phyloP scores from a whole-genome alignment of 2,888 invertebrate species.

The Acronicta leporina region DNA sequence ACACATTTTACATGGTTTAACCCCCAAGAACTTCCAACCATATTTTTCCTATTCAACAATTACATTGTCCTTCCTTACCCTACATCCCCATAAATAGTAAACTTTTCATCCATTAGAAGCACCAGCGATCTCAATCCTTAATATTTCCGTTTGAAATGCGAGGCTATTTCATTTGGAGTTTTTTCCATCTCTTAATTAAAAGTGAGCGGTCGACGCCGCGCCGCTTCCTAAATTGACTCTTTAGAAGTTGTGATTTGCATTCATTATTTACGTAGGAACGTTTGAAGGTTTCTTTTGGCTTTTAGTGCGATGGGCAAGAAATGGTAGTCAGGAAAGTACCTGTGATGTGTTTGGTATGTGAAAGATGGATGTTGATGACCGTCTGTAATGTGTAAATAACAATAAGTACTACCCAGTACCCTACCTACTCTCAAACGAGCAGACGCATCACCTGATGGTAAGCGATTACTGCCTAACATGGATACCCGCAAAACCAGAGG shows the following conservation, averaged over 20 bases:
- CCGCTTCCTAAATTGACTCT: conserved; percentile 76
- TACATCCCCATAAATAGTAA: conserved; percentile 53
- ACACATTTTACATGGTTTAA: not conserved
- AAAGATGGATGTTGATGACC: no score
- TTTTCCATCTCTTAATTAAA: conserved; percentile 73
- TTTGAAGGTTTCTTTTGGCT: conserved; percentile 13
- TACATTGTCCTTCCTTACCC: conserved; percentile 24
- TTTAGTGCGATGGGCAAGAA: conserved; percentile 1
- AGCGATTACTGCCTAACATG: no score
- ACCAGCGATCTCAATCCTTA: conserved; percentile 53
- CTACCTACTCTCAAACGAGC: no score
- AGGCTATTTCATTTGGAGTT: conserved; percentile 64
- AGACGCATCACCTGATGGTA: no score
- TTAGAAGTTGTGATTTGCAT: conserved; percentile 76
- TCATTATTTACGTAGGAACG: conserved; percentile 58
- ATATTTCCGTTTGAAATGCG: conserved; percentile 66
- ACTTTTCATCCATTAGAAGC: conserved; percentile 43
- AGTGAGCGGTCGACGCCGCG: conserved; percentile 51
- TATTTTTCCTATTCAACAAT: conserved; percentile 29
- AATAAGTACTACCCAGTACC: no score
- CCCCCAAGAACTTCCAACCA: not conserved
- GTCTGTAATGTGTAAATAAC: no score
- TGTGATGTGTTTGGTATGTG: no score
- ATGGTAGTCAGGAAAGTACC: not conserved
- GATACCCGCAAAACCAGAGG: no score